Base-by-base conservation (phyloP, 2,113 vertebrate genomes). In the Narcine bancroftii region DNA sequence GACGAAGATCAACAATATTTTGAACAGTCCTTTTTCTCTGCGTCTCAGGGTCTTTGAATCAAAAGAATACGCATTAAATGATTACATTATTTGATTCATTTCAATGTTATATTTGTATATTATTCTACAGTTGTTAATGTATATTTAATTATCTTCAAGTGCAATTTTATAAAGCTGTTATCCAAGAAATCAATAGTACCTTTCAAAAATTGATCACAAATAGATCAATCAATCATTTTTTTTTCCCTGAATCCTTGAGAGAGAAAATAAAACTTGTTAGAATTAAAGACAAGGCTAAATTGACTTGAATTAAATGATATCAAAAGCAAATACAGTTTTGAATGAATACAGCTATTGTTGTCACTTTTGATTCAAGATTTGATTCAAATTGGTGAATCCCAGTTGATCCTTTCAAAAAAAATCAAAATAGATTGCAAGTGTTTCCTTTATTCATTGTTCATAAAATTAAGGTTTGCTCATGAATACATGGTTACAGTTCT, bases 11-110 rank as follows among this genome's bases (percentile, higher is more conserved):
- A 94, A 99, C 95, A 39, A 99, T 98, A 92, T 99, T 99, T 95
- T 99, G 98, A 81, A 99, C 98, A 0, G 98, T 99, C 92, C 98
- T 97, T 95, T 99, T 99, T 93, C 98, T 97, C 95, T 99, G 98
- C 93, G 98, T 98, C 93, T 99, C 98, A 0, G 98, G 98, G 92
- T 99, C 98, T 98, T 95, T 0, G 45, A 91, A 71, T 91, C 65
- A 71, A 69, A 91, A 91, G 89, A 69, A 69, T 10, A 47, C 29
- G 47, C 39, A 47, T 33, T 3, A 42, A 89, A 47, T 13, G 1
- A 42, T 66, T 53, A 53, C 1, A 83, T n/a, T 3, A 39, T n/a
- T 87, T 81, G 29, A 33, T 53, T 81, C 1, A 50, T 29, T 81
- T 29, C 50, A 53, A 3, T 13, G 26, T 83, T 50, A 53, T 15